Conservation (phyloP, 1,140 invertebrate species). For the Hormaphis cornu region DNA sequence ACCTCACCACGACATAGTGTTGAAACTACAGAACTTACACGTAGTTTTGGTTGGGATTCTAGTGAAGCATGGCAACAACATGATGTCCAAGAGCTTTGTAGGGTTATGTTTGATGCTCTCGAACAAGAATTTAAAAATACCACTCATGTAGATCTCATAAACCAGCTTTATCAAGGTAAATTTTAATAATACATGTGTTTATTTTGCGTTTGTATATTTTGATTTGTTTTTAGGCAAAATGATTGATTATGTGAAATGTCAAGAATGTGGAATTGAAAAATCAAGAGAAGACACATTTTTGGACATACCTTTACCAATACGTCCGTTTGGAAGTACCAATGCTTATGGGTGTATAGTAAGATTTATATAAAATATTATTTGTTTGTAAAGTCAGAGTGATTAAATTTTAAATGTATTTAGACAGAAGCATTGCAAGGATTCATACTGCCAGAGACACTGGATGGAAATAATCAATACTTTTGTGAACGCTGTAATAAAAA, state of each 20-base stretch:
- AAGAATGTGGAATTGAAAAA: constrained; percentile 78
- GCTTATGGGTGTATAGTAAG: constrained; percentile 72
- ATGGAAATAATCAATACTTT: constrained; percentile 80
- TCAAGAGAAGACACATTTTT: constrained; percentile 74
- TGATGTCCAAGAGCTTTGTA: constrained; percentile 82
- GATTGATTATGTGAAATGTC: constrained; percentile 85
- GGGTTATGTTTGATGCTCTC: constrained; percentile 86
- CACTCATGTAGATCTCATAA: constrained; percentile 73
- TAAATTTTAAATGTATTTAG: constrained; percentile 43
- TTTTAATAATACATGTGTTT: neutral
- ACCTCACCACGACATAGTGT: constrained; percentile 64
- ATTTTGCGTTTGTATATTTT: neutral
- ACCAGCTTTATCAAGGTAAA: constrained; percentile 59
- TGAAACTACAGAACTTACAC: constrained; percentile 79
- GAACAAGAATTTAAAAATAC: constrained; percentile 79
- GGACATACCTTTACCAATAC: constrained; percentile 79
- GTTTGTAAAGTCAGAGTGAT: neutral
- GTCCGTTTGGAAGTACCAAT: constrained; percentile 68
- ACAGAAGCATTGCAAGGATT: constrained; percentile 78
- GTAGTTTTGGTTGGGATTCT: constrained; percentile 85
- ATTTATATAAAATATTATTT: constrained; percentile 33
- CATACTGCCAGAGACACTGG: constrained; percentile 74
- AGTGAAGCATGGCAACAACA: constrained; percentile 88
- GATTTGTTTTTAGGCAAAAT: constrained; percentile 56
- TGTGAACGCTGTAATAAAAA: constrained; percentile 83